phyloP scores from a whole-genome alignment of 2,888 invertebrate genomes.

The Globia sparganii region DNA sequence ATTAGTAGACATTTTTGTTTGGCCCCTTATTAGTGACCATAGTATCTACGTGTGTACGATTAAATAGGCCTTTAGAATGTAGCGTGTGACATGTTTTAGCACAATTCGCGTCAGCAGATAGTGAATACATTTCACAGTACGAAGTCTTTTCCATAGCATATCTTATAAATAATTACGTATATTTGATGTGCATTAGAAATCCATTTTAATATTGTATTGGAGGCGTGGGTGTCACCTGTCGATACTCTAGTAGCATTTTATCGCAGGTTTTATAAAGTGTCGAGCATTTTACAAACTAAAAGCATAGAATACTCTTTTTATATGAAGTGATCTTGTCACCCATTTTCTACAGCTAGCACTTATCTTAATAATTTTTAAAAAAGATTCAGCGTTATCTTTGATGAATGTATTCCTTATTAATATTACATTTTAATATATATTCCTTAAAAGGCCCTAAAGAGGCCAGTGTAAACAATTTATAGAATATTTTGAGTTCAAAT shows the following conservation, averaged over 20 bases:
- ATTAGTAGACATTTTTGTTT: slow-evolving; percentile 77
- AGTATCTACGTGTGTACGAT: slow-evolving; percentile 65
- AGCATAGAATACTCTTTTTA: slow-evolving; percentile 60
- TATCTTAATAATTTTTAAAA: slow-evolving; percentile 52
- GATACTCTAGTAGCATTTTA: slow-evolving; percentile 36
- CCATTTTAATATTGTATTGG: slow-evolving; percentile 48
- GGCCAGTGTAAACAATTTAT: slow-evolving; percentile 38
- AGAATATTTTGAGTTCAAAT: slow-evolving; percentile 45
- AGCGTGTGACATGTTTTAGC: slow-evolving; percentile 59
- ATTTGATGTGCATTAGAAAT: slow-evolving; percentile 60
- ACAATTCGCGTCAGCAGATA: slow-evolving; percentile 53
- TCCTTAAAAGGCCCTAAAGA: slow-evolving; percentile 40
- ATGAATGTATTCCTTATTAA: slow-evolving; percentile 57
- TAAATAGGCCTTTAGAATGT: slow-evolving; percentile 55
- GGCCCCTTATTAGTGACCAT: slow-evolving; percentile 73
- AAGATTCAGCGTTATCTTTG: slow-evolving; percentile 46
- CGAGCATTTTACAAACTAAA: slow-evolving; percentile 36
- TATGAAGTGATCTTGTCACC: slow-evolving; percentile 59
- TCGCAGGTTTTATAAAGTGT: slow-evolving; percentile 50
- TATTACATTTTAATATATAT: slow-evolving; percentile 57
- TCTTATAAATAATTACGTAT: slow-evolving; percentile 63
- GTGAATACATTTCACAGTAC: slow-evolving; percentile 54
- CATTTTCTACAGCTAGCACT: slow-evolving; percentile 64
- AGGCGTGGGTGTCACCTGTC: slow-evolving; percentile 30
- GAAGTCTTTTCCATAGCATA: slow-evolving; percentile 67